Evolutionary conservation across 2,888 invertebrate species (phyloP), one percentile per base, ranked within the genome.

Genomic region (Amitus sp.): DNA sequence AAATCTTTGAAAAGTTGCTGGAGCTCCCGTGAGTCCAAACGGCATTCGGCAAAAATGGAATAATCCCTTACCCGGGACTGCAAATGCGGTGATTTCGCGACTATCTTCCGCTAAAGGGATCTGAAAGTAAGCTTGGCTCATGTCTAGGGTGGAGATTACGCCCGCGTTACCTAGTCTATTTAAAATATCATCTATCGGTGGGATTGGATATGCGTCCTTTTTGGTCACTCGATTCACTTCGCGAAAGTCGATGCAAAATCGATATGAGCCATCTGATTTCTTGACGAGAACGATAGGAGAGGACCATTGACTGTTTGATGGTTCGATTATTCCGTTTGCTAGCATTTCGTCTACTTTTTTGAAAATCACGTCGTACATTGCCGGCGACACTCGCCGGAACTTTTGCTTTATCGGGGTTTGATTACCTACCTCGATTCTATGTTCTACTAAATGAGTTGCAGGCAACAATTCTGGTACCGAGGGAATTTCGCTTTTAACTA

Each of bases 91-190:
- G 5, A 65, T 59, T 10, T 69, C 68, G 5, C 55, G 19, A 3
- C 66, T 68, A 0, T 47, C 23, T 20, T 65, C 47, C 3, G 40
- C 58, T 40, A 73, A 28, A 2, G 51, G 37, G 1, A 78, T 65
- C 42, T 79, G 75, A 42, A 63, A 69, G 47, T 73, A 77, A 1
- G 74, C 76, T 2, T 66, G 64, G 20, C 66, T 71, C 6, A 71
- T 45, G 54, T 80, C 79, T 0, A 79, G 48, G 0, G 74, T 74
- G 1, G 69, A 68, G 7, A 81, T 65, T 43, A 66, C 80, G 17
- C 61, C 54, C 0, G 59, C 66, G 5, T 40, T 12, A 13, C 55
- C 34, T 1, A 68, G 49, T 37, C 52, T 40, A 0, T 49, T 51
- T 1, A 68, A 19, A 1, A 66, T 63, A 1, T 47, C 42, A 1